Percentiles rank a stretch among this genome's conserved stretches.
Conservation (phyloP, 2,113 vertebrate species). For the Thomomys bottae region DNA sequence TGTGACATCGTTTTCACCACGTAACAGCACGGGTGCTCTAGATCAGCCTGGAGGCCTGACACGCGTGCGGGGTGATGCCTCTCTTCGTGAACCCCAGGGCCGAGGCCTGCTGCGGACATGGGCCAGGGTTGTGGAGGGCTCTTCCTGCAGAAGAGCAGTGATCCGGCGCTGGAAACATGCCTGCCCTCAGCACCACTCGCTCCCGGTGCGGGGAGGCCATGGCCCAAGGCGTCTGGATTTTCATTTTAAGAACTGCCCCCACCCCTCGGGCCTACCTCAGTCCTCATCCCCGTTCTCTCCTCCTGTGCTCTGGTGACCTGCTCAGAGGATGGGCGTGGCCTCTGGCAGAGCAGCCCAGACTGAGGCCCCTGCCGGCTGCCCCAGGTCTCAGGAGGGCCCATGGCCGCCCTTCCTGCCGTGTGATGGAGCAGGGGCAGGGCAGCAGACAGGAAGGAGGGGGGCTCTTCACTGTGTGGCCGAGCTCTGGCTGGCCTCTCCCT, state of each 20-base stretch:
- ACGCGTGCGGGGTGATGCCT: background rate
- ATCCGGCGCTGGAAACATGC: too few relatives aligned
- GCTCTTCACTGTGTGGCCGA: too few relatives aligned
- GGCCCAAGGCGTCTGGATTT: too few relatives aligned
- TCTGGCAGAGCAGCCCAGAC: fast-evolving
- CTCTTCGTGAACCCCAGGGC: background rate
- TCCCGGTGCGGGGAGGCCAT: too few relatives aligned
- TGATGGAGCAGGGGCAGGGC: background rate
- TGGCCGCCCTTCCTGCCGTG: background rate
- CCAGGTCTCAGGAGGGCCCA: background rate
- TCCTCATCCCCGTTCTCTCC: background rate
- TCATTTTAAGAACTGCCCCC: background rate
- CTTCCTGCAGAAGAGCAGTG: background rate
- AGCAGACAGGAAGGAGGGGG: background rate
- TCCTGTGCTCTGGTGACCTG: background rate
- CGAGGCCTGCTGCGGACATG: fast-evolving
- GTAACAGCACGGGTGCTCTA: background rate
- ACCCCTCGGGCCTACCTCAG: background rate
- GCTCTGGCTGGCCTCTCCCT: background rate
- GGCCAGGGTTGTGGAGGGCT: fast-evolving
- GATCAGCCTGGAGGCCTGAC: background rate
- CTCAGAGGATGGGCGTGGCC: background rate
- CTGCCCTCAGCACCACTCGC: too few relatives aligned
- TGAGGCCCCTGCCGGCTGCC: background rate
- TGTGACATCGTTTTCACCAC: background rate